Evolutionary conservation across 2,113 vertebrate genomes (phyloP).

Genomic region (Cyprinodon brontotheroides): DNA sequence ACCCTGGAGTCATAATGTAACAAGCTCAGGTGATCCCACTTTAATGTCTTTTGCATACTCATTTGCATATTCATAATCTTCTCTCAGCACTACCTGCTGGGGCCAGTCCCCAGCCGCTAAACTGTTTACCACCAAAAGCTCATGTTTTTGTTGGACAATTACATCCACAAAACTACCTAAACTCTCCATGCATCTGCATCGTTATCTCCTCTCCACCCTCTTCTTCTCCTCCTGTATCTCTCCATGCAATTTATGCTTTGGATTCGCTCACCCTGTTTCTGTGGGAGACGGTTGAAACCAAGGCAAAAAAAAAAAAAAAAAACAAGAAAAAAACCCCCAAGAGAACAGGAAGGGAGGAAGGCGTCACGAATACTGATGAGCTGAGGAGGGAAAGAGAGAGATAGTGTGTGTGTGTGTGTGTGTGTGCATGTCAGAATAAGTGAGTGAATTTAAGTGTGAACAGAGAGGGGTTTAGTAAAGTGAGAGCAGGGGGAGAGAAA

Average conservation of each 20-base stretch:
- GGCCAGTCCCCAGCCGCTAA: constrained; percentile 63
- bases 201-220: constrained; percentile 31
- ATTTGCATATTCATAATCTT: constrained; percentile 75
- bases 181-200: constrained; percentile 45
- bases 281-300: constrained; percentile 69
- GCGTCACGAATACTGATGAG: constrained; percentile 80
- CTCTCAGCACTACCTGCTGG: constrained; percentile 61
- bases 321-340: constrained; percentile 55
- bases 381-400: constrained; percentile 55
- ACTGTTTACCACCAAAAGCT: constrained; percentile 71
- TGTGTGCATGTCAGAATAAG: constrained; percentile 67
- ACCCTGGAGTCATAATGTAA: constrained; percentile 71
- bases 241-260: constrained; percentile 36
- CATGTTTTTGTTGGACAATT: constrained; percentile 77
- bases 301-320: constrained; percentile 49
- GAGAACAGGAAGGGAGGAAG: constrained; percentile 80
- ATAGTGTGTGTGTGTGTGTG: constrained; percentile 43
- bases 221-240: constrained; percentile 31
- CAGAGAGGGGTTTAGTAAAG: constrained; percentile 76
- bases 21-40: constrained; percentile 74
- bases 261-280: constrained; percentile 64
- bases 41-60: constrained; percentile 69
- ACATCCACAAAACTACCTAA: constrained; percentile 68
- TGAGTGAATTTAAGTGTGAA: constrained; percentile 77
- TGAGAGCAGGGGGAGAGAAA: constrained; percentile 54